These are phyloP conservation scores for Melinopterus prodromus DNA, from an alignment of 2,888 invertebrate genomes.

Conservation along the genomic window DNA sequence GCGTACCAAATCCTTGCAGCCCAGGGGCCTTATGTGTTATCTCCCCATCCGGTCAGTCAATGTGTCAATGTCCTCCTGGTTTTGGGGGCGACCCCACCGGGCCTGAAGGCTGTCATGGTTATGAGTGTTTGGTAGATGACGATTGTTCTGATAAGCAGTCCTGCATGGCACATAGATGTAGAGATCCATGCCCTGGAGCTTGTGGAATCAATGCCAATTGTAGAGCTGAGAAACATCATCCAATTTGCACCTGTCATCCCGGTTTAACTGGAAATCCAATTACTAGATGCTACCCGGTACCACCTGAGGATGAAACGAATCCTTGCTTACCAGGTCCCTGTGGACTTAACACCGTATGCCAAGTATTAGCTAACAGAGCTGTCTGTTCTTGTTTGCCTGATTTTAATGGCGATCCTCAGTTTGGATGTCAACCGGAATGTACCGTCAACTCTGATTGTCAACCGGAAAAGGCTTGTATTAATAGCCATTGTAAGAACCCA, in stretches of 20 bases:
- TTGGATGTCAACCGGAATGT: slow-evolving; percentile 82
- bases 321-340: slow-evolving; percentile 81
- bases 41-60: slow-evolving; percentile 69
- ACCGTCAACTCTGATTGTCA: slow-evolving; percentile 84
- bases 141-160: slow-evolving; percentile 78
- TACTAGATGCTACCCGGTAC: slow-evolving; percentile 72
- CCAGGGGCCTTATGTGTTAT: slow-evolving; percentile 77
- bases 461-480: slow-evolving; percentile 76
- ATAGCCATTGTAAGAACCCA: slow-evolving; percentile 78
- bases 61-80: slow-evolving; percentile 79
- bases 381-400: slow-evolving; percentile 79
- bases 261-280: slow-evolving; percentile 82
- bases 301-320: slow-evolving; percentile 65
- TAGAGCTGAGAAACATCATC: slow-evolving; percentile 79
- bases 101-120: slow-evolving; percentile 75
- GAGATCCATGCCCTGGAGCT: slow-evolving; percentile 83
- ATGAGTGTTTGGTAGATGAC: slow-evolving; percentile 81
- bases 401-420: slow-evolving; percentile 80
- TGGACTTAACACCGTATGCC: slow-evolving; percentile 81
- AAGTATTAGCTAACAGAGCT: slow-evolving; percentile 72
- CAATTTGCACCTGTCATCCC: slow-evolving; percentile 78
- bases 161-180: slow-evolving; percentile 82
- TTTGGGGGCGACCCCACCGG: slow-evolving; percentile 81
- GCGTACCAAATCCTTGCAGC: slow-evolving; percentile 83
- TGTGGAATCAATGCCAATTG: slow-evolving; percentile 81